Percentiles rank a stretch among this genome's conserved stretches.
phyloP scores from a whole-genome alignment of 2,797 vertebrate species.

The Arnoldichthys spilopterus region DNA sequence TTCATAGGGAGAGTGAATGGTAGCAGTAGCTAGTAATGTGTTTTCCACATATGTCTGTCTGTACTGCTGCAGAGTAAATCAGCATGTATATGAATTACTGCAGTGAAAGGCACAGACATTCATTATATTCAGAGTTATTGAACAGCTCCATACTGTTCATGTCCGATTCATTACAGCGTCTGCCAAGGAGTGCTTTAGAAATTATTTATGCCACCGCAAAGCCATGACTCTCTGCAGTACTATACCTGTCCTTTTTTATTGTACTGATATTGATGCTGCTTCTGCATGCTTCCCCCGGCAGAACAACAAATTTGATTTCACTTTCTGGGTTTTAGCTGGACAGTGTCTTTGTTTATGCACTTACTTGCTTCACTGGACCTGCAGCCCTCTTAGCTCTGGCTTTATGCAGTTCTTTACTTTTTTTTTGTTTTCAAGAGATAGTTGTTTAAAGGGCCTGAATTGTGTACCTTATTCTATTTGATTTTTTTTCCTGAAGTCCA shows the following conservation, averaged over 20 bases:
- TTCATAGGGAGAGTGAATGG: background rate
- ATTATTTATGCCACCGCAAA: conserved; percentile 53
- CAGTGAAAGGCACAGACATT: conserved; percentile 47
- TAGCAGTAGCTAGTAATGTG: too few relatives aligned
- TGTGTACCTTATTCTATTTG: too few relatives aligned
- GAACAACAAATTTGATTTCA: conserved; percentile 49
- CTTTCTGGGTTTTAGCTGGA: conserved; percentile 27
- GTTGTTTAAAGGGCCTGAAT: too few relatives aligned
- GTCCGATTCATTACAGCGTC: conserved; percentile 46
- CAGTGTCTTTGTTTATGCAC: conserved; percentile 29
- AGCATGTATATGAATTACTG: conserved; percentile 42
- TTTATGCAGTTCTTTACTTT: background rate
- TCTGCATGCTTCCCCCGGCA: conserved; percentile 33
- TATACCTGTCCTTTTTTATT: conserved; percentile 57
- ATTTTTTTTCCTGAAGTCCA: too few relatives aligned
- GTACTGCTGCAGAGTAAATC: conserved; percentile 39
- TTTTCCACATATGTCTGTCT: conserved; percentile 14
- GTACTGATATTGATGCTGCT: conserved; percentile 47
- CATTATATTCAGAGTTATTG: conserved; percentile 55
- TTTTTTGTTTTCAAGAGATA: background rate
- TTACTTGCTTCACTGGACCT: conserved; percentile 2
- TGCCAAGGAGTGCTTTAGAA: conserved; percentile 52
- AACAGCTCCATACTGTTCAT: conserved; percentile 45
- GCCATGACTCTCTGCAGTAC: conserved; percentile 52
- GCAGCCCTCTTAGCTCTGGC: conserved; percentile 23